Base-by-base conservation (phyloP, 2,888 invertebrate species). In the Allygus modestus region DNA sequence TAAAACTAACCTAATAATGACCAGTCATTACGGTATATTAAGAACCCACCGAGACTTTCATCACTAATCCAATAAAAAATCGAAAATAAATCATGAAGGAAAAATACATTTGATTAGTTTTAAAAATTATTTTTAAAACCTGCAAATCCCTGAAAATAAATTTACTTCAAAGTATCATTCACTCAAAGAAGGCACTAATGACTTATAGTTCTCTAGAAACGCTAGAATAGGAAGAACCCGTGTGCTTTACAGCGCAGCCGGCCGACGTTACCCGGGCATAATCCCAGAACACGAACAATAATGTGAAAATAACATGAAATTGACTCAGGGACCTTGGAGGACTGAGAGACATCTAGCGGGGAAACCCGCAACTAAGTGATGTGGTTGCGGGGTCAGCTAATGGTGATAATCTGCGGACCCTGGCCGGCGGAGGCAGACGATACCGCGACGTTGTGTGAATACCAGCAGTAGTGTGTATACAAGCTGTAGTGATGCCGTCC, bases 331-430 rank as follows among this genome's bases (percentile, higher is more conserved):
- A 58, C 58, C 79, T 28, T 28, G 58, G 12, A 46, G n/a, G 17
- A 12, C 9, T 58, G 33, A 77, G 54, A 20, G 33, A 33, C 51
- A 33, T 58, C 79, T 79, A 37, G 54, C 79, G 79, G 79, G 79
- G 79, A 79, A 79, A 33, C 37, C 79, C 79, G 79, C 79, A 79
- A 79, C 79, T 79, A 31, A 51, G 26, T 51, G 73, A n/a, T 37
- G 37, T 58, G 58, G 20, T 20, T 23, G 58, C 9, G 23, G 65
- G 65, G 65, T 65, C 65, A 65, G 65, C 31, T 28, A 31, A 65
- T 65, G 28, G 5, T 65, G 65, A 65, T 65, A 65, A 65, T 65
- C 65, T 17, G 58, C 4, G 58, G 23, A 12, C 58, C 58, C 58
- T n/a, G 23, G 65, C 20, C 28, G 26, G 58, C 23, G 20, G 58